These are phyloP conservation scores for Drosophila maculinotata DNA, from an alignment of 2,888 invertebrate species.

Conservation along the genomic window DNA sequence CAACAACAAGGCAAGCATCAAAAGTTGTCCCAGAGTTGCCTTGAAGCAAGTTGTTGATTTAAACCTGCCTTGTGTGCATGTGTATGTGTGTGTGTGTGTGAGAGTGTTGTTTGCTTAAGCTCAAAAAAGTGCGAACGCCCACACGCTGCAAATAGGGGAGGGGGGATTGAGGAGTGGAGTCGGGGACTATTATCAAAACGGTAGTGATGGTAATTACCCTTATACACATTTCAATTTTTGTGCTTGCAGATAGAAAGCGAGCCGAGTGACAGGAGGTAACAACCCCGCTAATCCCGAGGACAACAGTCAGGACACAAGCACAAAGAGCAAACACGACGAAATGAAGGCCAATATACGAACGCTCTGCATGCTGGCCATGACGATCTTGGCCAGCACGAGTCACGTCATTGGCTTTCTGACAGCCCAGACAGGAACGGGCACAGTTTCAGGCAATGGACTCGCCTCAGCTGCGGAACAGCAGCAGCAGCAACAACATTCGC, in stretches of 20 bases:
- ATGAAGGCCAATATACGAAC: conserved; percentile 73
- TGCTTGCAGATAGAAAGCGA: conserved; percentile 43
- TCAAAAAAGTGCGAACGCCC: conserved; percentile 57
- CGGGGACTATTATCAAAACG: conserved; percentile 20
- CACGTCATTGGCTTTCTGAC: conserved; percentile 66
- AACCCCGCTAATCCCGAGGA: conserved; percentile 60
- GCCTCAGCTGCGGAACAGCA: conserved; percentile 27
- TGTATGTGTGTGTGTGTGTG: conserved; percentile 29
- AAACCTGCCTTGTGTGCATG: conserved; percentile 31
- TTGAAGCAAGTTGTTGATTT: conserved; percentile 36
- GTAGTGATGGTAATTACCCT: conserved; percentile 76
- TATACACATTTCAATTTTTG: conserved; percentile 51
- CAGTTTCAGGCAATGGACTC: conserved; percentile 28
- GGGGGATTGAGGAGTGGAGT: neutral
- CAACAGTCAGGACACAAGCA: conserved; percentile 23
- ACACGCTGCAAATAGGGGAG: conserved; percentile 36
- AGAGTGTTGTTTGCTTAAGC: conserved; percentile 50
- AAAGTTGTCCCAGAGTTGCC: conserved; percentile 24
- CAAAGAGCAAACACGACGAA: conserved; percentile 18
- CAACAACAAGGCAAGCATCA: conserved; percentile 3
- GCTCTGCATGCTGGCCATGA: conserved; percentile 66
- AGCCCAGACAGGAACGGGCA: conserved; percentile 42
- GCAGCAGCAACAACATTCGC: conserved; percentile 7
- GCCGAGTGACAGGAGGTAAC: conserved; percentile 14
- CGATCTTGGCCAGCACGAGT: conserved; percentile 65